phyloP scores from a whole-genome alignment of 2,113 vertebrate species.

The Brachyistius frenatus region DNA sequence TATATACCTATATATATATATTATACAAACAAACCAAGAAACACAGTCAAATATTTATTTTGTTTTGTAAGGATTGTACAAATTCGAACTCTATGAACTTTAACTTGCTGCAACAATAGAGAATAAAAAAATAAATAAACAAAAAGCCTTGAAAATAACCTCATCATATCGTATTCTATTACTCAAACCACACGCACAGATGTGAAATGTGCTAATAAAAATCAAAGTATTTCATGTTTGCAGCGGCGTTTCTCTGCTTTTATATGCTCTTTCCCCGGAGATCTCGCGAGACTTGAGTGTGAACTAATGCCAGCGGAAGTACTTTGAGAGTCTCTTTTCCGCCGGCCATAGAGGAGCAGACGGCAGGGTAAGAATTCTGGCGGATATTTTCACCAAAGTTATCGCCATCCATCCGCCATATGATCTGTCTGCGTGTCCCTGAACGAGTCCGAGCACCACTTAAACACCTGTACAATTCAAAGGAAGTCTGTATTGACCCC shows the following conservation, averaged over 20 bases:
- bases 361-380: slow-evolving; percentile 85
- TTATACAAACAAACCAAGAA: too few species aligned
- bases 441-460: background rate
- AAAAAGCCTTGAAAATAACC: background rate
- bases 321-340: slow-evolving; percentile 83
- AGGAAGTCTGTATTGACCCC: slow-evolving; percentile 15
- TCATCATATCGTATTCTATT: background rate
- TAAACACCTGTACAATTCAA: background rate
- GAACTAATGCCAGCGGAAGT: slow-evolving; percentile 85
- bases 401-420: slow-evolving; percentile 84
- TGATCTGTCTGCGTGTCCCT: background rate
- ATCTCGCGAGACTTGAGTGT: slow-evolving; percentile 82
- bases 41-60: too few species aligned
- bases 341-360: slow-evolving; percentile 84
- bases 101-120: background rate
- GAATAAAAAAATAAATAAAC: background rate
- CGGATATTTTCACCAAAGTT: slow-evolving; percentile 5
- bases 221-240: background rate
- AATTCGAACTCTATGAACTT: too few species aligned
- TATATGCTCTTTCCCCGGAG: accelerated
- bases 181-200: background rate
- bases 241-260: background rate
- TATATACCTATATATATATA: too few species aligned
- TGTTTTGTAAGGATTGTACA: too few species aligned
- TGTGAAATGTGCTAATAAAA: background rate